These are phyloP conservation scores for Apomyelois bistriatella DNA, from an alignment of 2,888 invertebrate genomes.

Conservation along the genomic window DNA sequence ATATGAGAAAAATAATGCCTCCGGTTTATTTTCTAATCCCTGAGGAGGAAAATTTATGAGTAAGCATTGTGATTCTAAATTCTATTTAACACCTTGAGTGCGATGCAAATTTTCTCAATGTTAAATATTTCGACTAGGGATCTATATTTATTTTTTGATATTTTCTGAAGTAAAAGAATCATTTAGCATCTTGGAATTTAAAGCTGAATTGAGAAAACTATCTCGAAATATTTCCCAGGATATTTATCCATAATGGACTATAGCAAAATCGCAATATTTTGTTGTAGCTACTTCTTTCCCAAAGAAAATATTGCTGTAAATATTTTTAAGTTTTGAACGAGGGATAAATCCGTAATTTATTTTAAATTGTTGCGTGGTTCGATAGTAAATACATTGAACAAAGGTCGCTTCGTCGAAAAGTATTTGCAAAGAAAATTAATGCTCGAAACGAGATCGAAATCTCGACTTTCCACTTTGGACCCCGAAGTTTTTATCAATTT, in stretches of 20 bases:
- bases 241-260: background rate
- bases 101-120: slow-evolving; percentile 26
- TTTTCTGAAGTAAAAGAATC: background rate
- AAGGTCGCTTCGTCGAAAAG: slow-evolving; percentile 33
- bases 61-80: slow-evolving; percentile 35
- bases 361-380: slow-evolving; percentile 30
- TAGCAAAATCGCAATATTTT: background rate
- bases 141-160: slow-evolving; percentile 11
- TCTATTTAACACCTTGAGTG: slow-evolving; percentile 26
- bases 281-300: background rate
- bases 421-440: slow-evolving; percentile 44
- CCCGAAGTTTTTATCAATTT: slow-evolving; percentile 30
- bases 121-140: slow-evolving; percentile 25
- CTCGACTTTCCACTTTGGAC: slow-evolving; percentile 31
- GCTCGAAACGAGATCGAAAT: slow-evolving; percentile 38
- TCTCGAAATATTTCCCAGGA: background rate
- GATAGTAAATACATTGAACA: slow-evolving; percentile 36
- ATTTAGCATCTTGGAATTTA: background rate
- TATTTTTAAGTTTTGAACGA: slow-evolving; percentile 27
- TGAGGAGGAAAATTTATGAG: slow-evolving; percentile 35
- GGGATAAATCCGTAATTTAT: slow-evolving; percentile 38
- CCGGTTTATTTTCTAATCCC: slow-evolving; percentile 38
- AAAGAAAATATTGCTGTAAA: slow-evolving; percentile 18
- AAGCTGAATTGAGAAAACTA: background rate
- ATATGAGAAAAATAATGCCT: slow-evolving; percentile 34